Percentiles rank a stretch among this genome's conserved stretches.
Evolutionary conservation across 1,140 invertebrate genomes (phyloP).

Genomic region (Anadara kagoshimensis): DNA sequence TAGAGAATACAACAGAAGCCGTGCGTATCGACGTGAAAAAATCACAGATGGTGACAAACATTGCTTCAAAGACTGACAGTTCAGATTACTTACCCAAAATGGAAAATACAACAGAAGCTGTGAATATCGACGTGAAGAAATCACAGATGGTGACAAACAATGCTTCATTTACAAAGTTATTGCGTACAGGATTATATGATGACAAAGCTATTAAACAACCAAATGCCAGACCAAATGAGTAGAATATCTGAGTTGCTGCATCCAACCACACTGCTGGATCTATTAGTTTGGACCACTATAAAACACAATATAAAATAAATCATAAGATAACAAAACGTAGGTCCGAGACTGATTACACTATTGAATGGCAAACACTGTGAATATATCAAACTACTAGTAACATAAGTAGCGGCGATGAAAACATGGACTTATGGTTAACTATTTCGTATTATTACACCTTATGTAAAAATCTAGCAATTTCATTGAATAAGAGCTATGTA

Average conservation of each 20-base stretch:
- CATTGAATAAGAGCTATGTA: too few relatives aligned
- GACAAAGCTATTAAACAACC: conserved; percentile 76
- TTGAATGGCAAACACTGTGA: too few relatives aligned
- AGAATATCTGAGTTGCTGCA: conserved; percentile 91
- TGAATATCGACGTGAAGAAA: conserved; percentile 63
- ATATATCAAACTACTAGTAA: too few relatives aligned
- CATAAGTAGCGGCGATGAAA: not conserved
- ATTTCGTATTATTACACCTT: too few relatives aligned
- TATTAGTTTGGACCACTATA: conserved; percentile 56
- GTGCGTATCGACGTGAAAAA: too few relatives aligned
- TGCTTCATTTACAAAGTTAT: conserved; percentile 58
- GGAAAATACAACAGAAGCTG: conserved; percentile 59
- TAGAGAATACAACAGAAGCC: conserved; percentile 57
- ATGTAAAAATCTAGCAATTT: too few relatives aligned
- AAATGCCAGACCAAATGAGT: conserved; percentile 88
- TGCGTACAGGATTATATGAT: conserved; percentile 80
- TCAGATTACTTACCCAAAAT: conserved; percentile 42
- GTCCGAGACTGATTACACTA: too few relatives aligned
- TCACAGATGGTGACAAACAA: conserved; percentile 57
- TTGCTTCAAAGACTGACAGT: too few relatives aligned
- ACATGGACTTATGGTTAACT: too few relatives aligned
- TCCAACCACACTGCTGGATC: conserved; percentile 81
- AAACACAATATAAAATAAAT: not conserved
- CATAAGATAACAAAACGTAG: not conserved
- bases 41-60: too few relatives aligned